Evolutionary conservation across 2,113 vertebrate genomes (phyloP), one percentile per base, ranked within the genome.

Genomic region (Nannospalax galili): DNA sequence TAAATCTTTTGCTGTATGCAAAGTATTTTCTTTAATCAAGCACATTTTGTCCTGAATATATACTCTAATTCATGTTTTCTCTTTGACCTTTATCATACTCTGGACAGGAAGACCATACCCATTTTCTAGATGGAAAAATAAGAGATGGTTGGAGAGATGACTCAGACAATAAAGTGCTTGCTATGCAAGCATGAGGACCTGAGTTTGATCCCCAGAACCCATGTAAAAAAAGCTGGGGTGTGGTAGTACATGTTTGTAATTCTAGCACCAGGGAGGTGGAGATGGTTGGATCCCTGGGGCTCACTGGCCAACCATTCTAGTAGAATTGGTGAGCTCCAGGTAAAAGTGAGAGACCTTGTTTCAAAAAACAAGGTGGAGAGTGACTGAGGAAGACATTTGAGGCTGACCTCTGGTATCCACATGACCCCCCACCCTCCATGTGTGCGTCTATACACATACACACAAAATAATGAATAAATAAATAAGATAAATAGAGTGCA

Each of bases 111-210:
- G 14, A 32, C 37, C 28, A 45, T 37, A 37, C 45, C 6, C 37
- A 73, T 72, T 89, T 94, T 84, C 77, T 19, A 86, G 22, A 35
- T 52, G 64, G 45, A 16, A 92, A 91, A 86, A n/a, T 30, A 56
- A 91, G 77, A 35, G 32, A 69, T 42, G 64, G 37, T 40, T 24
- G 35, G 81, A 84, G 40, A 67, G 35, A 45, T 32, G 80, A 9
- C 20, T 62, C 16, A 42, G 32, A 42, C 65, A 30, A 40, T 7
- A 32, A 35, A 67, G 30, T 6, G 8, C 28, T 78, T 78, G 75
- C 48, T 56, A n/a, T 35, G 28, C 16, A 82, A 42, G 22, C 58
- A 82, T 0, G 26, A 62, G 24, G 58, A 32, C 16, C 62, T 48
- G 30, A 32, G 40, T 35, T 48, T 45, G 9, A 35, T 7, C 17